Conservation (phyloP, 2,797 vertebrate genomes). For the Poecilia velifera region DNA sequence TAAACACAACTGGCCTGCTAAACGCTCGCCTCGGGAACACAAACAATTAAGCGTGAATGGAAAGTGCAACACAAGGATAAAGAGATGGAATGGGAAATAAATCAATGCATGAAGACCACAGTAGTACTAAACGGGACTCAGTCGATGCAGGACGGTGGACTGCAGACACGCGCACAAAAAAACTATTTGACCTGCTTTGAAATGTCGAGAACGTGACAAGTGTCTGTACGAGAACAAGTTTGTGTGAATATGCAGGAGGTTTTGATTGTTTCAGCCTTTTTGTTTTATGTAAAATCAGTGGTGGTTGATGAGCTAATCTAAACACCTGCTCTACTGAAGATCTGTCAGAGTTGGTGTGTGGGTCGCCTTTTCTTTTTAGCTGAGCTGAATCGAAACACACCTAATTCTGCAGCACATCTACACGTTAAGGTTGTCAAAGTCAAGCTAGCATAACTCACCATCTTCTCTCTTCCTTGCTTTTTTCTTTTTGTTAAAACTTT, state of each 20-base stretch:
- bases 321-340: too few species aligned
- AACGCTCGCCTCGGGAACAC: not conserved
- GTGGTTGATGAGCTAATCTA: too few species aligned
- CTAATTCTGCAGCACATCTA: too few species aligned
- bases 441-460: too few species aligned
- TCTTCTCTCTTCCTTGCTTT: too few species aligned
- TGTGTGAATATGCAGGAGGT: not conserved
- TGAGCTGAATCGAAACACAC: too few species aligned
- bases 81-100: conserved; percentile 9
- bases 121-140: not conserved
- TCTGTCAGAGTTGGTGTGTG: too few species aligned
- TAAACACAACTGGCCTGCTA: conserved; percentile 8
- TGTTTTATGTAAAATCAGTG: not conserved
- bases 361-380: too few species aligned
- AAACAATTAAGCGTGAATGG: conserved; percentile 5
- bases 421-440: too few species aligned
- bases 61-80: conserved; percentile 11
- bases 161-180: not conserved
- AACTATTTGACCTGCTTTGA: not conserved
- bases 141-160: not conserved
- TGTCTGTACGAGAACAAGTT: not conserved
- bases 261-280: not conserved
- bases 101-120: conserved; percentile 1
- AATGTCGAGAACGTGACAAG: not conserved
- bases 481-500: too few species aligned